Percentiles rank a stretch among this genome's conserved stretches.
These are phyloP conservation scores for Nemopilema nomurai DNA, from an alignment of 30 jellyfish, hydroid and myxozoan genomes.

Conservation along the genomic window DNA sequence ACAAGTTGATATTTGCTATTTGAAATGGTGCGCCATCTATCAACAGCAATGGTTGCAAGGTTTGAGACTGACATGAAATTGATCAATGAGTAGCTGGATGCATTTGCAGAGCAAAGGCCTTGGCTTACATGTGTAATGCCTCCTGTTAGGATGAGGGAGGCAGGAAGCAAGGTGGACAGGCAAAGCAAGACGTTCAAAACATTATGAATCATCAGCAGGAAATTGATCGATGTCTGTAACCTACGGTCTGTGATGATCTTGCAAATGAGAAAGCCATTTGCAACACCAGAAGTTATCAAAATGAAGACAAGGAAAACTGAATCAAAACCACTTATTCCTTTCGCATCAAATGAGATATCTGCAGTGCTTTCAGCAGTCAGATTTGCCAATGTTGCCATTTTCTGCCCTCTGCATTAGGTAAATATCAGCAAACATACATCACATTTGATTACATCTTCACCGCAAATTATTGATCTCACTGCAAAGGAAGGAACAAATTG, in stretches of 20 bases:
- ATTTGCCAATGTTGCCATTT: not conserved
- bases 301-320: slow-evolving; percentile 30
- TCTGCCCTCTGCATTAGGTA: not conserved
- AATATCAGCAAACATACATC: not conserved
- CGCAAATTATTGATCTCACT: not conserved
- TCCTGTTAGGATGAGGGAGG: slow-evolving; percentile 20
- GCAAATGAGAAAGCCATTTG: slow-evolving; percentile 52
- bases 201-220: slow-evolving; percentile 38
- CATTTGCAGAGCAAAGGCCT: slow-evolving; percentile 25
- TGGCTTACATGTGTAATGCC: not conserved
- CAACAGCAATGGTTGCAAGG: slow-evolving; percentile 43
- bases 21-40: slow-evolving; percentile 52
- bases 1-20: slow-evolving; percentile 22
- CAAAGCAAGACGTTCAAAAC: slow-evolving; percentile 36
- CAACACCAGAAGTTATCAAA: slow-evolving; percentile 16
- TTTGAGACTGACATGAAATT: slow-evolving; percentile 45
- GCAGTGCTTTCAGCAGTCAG: not conserved
- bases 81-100: slow-evolving; percentile 23
- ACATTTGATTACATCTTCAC: not conserved
- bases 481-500: not conserved
- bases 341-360: not conserved
- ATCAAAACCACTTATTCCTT: slow-evolving; percentile 19
- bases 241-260: slow-evolving; percentile 54
- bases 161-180: slow-evolving; percentile 37
- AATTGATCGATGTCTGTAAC: slow-evolving; percentile 52